Base-by-base conservation (phyloP, 2,797 vertebrate genomes). In the Syncerus caffer region DNA sequence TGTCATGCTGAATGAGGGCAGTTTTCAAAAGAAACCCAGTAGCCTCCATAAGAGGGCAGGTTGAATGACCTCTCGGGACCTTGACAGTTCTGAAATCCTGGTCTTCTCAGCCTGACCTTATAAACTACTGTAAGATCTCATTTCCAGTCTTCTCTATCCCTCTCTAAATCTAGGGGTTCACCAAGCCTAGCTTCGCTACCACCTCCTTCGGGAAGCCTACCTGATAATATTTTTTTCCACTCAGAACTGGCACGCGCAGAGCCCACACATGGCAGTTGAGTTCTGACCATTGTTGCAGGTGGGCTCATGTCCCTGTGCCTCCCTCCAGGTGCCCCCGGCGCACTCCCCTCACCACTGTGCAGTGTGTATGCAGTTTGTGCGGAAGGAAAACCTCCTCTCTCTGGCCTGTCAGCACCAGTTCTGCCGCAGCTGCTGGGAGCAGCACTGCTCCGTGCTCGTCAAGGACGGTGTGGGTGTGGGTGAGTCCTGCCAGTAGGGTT, bases 351-450 rank as follows among this genome's bases (percentile, higher is more conserved):
- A 99, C 98, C 99, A 99, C 98, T 99, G 99, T 50, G 99, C 99
- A 0, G 99, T 99, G 96, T 99, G 99, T 98, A 99, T 99, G 99
- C 99, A 99, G 99, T 99, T 99, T 90, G 99, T 99, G 94, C 99
- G 99, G 97, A 99, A 99, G 99, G 99, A 99, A 96, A 99, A 99
- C 93, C 98, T 99, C 96, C 99, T 99, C 95, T 99, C 99, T 60
- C 98, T 99, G 98, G 99, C 99, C 95, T 99, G 99, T 98, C 99
- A 99, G 99, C 99, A 99, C 98, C 99, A 99, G 98, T 99, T 99
- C 98, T 99, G 99, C 98, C 99, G 99, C 98, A 99, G 99, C 99
- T 99, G 99, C 99, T 99, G 99, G 99, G 99, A 99, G 98, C 99
- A 99, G 99, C 99, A 99, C 98, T 99, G 99, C 98, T 99, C 99